Evolutionary conservation across 1,140 invertebrate genomes (phyloP).

Genomic region (Trachymyrmex septentrionalis): DNA sequence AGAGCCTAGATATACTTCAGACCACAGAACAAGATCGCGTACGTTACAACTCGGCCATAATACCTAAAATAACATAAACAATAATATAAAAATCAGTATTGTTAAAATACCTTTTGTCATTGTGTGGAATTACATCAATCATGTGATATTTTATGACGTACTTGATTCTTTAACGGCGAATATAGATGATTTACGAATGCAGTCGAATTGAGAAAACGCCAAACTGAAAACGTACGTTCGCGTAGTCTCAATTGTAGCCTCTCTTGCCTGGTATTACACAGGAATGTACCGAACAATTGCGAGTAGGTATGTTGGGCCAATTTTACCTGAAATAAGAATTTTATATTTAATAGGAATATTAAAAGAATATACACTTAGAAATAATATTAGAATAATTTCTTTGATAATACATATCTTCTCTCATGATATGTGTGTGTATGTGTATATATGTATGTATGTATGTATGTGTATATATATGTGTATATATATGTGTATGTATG

Average conservation of each 20-base stretch:
- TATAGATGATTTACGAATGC: conserved; percentile 96
- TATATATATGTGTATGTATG: too few species aligned
- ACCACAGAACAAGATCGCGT: conserved; percentile 94
- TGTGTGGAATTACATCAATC: neutral
- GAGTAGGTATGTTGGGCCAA: conserved; percentile 98
- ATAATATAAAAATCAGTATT: neutral
- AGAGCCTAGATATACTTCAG: conserved; percentile 93
- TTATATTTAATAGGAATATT: neutral
- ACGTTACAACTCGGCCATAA: conserved; percentile 95
- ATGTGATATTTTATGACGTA: conserved; percentile 64
- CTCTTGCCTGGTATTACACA: conserved; percentile 96
- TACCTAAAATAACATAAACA: conserved; percentile 87
- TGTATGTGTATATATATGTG: too few species aligned
- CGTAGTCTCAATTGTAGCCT: conserved; percentile 89
- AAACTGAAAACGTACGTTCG: conserved; percentile 94
- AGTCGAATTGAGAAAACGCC: conserved; percentile 93
- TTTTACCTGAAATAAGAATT: conserved; percentile 92
- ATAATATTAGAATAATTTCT: conserved; percentile 12
- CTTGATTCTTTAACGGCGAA: conserved; percentile 87
- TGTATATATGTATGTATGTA: too few species aligned
- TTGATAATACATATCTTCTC: neutral
- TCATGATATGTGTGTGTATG: too few species aligned
- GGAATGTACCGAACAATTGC: conserved; percentile 98
- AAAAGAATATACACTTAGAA: neutral
- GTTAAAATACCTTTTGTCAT: neutral